Percentiles rank a stretch among this genome's conserved stretches.
phyloP scores from a whole-genome alignment of 2,888 invertebrate species.

The Fissipunctia ypsillon region DNA sequence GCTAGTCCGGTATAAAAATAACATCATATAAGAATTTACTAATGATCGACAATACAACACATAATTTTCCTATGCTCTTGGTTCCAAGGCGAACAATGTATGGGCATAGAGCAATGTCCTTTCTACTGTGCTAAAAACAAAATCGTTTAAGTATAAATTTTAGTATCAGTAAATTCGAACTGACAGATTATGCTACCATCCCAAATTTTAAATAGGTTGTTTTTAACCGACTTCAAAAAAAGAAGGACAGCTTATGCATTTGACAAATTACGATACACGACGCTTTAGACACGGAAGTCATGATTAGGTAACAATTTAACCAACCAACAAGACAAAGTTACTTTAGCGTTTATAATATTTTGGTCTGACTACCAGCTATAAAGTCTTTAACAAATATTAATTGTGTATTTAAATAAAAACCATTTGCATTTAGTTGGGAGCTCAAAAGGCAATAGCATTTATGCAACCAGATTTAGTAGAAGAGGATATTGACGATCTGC shows the following conservation, averaged over 20 bases:
- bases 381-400: neutral
- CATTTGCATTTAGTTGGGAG: slow-evolving; percentile 91
- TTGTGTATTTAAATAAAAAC: neutral
- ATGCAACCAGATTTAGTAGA: slow-evolving; percentile 90
- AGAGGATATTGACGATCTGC: slow-evolving; percentile 92
- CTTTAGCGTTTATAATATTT: neutral
- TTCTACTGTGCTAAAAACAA: no score
- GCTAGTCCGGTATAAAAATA: no score
- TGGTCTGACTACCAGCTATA: neutral
- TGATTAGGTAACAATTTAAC: neutral
- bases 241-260: neutral
- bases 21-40: no score
- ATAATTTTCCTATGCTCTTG: no score
- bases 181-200: neutral
- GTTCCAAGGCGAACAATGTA: no score
- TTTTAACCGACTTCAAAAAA: neutral
- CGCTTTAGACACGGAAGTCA: neutral
- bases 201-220: neutral
- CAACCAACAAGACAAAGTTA: neutral
- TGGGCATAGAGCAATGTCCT: no score
- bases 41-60: no score
- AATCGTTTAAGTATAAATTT: neutral
- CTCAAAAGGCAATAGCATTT: slow-evolving; percentile 94
- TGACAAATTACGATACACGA: neutral
- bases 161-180: neutral